Percentiles rank a stretch among this genome's conserved stretches.
Conservation (phyloP, 1,140 invertebrate species). For the Euura lappo region DNA sequence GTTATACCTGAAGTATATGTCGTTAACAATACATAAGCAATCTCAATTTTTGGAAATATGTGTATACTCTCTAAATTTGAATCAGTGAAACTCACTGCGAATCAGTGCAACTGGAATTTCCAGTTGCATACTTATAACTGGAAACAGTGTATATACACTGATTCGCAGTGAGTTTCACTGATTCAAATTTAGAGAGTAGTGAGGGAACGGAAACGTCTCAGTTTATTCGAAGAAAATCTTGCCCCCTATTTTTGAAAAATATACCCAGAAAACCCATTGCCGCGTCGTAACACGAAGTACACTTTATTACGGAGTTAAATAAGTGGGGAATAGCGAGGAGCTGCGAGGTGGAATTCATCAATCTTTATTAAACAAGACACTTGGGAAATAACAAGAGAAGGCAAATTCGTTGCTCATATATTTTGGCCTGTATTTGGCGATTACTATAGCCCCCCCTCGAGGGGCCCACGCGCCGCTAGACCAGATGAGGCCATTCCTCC, state of each 20-base stretch:
- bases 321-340: background rate
- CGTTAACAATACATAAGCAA: background rate
- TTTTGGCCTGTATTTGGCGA: background rate
- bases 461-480: background rate
- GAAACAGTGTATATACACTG: too few relatives aligned
- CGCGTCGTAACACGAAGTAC: background rate
- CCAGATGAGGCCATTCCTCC: background rate
- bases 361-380: conserved; percentile 3
- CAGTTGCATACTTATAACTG: too few relatives aligned
- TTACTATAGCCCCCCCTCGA: background rate
- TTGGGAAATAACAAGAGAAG: conserved; percentile 1
- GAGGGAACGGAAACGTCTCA: too few relatives aligned
- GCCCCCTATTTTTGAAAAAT: too few relatives aligned
- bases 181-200: too few relatives aligned
- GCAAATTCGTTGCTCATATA: background rate
- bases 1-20: background rate
- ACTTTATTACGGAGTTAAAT: conserved; percentile 5
- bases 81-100: too few relatives aligned
- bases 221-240: too few relatives aligned
- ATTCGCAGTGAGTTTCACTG: too few relatives aligned
- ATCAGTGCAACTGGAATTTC: too few relatives aligned
- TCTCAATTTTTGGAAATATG: background rate
- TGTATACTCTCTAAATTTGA: background rate
- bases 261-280: background rate
- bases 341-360: background rate